Percentiles rank a stretch among this genome's conserved stretches.
phyloP scores from a whole-genome alignment of 1,140 invertebrate species.

The Oncopeltus fasciatus region DNA sequence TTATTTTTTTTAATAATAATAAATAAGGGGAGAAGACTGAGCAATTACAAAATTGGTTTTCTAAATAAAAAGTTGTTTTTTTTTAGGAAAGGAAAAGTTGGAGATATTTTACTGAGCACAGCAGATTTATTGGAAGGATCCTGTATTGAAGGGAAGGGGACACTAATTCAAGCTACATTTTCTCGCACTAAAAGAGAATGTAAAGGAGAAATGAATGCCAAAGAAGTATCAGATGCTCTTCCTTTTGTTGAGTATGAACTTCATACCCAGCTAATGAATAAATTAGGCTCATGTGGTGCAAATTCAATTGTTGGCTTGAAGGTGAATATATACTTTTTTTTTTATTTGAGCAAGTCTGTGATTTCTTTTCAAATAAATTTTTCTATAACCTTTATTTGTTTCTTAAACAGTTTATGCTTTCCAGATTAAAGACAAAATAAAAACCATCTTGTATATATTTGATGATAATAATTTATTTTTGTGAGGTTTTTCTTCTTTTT shows the following conservation, averaged over 20 bases:
- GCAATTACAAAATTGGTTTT: neutral
- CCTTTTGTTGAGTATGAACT: slow-evolving; percentile 94
- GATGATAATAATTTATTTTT: too few relatives aligned
- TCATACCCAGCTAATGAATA: slow-evolving; percentile 79
- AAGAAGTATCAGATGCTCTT: slow-evolving; percentile 82
- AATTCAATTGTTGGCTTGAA: slow-evolving; percentile 79
- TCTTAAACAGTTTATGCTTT: too few relatives aligned
- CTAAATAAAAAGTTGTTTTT: too few relatives aligned
- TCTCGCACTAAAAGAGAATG: slow-evolving; percentile 63
- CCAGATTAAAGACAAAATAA: too few relatives aligned
- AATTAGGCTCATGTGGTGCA: slow-evolving; percentile 83
- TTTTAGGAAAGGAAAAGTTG: slow-evolving; percentile 62
- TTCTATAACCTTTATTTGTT: too few relatives aligned
- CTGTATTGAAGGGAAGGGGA: slow-evolving; percentile 55
- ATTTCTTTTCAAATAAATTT: too few relatives aligned
- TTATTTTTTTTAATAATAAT: too few relatives aligned
- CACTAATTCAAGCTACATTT: slow-evolving; percentile 62
- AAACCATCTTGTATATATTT: too few relatives aligned
- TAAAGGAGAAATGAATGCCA: slow-evolving; percentile 73
- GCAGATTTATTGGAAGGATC: slow-evolving; percentile 67
- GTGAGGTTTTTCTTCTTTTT: too few relatives aligned
- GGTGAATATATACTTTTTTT: slow-evolving; percentile 29
- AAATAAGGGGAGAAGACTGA: neutral
- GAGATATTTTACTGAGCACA: slow-evolving; percentile 78
- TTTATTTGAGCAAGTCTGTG: too few relatives aligned